These are phyloP conservation scores for Macquaria australasica DNA, from an alignment of 2,113 vertebrate genomes.

Conservation along the genomic window DNA sequence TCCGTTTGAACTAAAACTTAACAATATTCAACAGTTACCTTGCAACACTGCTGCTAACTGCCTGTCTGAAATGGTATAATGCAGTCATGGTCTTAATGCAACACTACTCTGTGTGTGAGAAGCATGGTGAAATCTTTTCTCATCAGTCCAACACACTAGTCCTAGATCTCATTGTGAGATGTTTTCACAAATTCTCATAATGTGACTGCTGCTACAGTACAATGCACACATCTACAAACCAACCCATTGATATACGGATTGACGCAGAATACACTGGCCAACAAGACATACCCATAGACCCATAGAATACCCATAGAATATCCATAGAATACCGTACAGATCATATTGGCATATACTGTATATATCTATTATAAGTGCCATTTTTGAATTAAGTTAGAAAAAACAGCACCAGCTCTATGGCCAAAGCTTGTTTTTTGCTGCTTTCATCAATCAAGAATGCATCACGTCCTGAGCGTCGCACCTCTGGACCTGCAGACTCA, in stretches of 20 bases:
- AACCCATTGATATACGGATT: not conserved
- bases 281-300: not conserved
- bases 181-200: not conserved
- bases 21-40: too few species aligned
- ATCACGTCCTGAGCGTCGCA: too few species aligned
- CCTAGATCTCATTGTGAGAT: not conserved
- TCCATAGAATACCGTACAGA: not conserved
- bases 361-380: not conserved
- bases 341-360: not conserved
- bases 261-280: not conserved
- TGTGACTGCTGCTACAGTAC: not conserved
- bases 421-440: too few species aligned
- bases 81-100: not conserved
- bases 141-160: not conserved
- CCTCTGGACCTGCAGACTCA: too few species aligned
- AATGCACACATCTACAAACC: not conserved
- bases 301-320: too few species aligned
- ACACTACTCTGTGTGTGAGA: not conserved
- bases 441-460: too few species aligned
- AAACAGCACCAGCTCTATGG: too few species aligned
- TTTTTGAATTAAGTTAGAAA: too few species aligned
- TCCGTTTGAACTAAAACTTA: too few species aligned
- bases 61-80: not conserved
- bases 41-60: not conserved
- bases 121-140: not conserved